phyloP scores from a whole-genome alignment of 2,797 vertebrate species.

The Enteromius viviparus region DNA sequence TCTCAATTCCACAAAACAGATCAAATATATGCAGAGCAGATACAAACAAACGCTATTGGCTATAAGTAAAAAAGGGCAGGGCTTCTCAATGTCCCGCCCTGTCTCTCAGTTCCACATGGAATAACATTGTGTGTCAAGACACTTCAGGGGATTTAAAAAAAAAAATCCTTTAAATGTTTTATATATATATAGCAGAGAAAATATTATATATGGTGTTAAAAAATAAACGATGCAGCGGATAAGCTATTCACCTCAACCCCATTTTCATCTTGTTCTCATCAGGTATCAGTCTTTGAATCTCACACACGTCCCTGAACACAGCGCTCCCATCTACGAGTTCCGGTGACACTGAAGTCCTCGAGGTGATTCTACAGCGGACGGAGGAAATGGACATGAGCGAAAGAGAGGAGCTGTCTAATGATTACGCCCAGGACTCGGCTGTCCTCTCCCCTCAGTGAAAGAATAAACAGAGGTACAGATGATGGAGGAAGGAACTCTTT shows the following conservation, averaged over 20 bases:
- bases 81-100: too few relatives aligned
- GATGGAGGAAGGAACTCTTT: slow-evolving; percentile 32
- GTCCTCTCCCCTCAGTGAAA: slow-evolving; percentile 40
- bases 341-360: slow-evolving; percentile 82
- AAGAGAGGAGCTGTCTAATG: slow-evolving; percentile 44
- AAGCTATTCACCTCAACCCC: background rate
- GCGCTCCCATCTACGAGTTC: slow-evolving; percentile 95
- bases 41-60: too few relatives aligned
- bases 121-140: too few relatives aligned
- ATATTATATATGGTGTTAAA: too few relatives aligned
- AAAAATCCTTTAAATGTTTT: too few relatives aligned
- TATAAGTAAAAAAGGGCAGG: too few relatives aligned
- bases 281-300: slow-evolving; percentile 99
- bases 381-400: slow-evolving; percentile 38
- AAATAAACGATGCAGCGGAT: too few relatives aligned
- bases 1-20: too few relatives aligned
- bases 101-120: too few relatives aligned
- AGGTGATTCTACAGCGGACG: slow-evolving; percentile 55
- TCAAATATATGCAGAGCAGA: too few relatives aligned
- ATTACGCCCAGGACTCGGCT: slow-evolving; percentile 46
- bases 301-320: slow-evolving; percentile 91
- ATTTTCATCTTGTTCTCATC: slow-evolving; percentile 22
- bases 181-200: too few relatives aligned
- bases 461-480: slow-evolving; percentile 42
- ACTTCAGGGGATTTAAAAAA: too few relatives aligned